phyloP scores from a whole-genome alignment of 2,797 vertebrate species.

The Poeciliopsis presidionis region DNA sequence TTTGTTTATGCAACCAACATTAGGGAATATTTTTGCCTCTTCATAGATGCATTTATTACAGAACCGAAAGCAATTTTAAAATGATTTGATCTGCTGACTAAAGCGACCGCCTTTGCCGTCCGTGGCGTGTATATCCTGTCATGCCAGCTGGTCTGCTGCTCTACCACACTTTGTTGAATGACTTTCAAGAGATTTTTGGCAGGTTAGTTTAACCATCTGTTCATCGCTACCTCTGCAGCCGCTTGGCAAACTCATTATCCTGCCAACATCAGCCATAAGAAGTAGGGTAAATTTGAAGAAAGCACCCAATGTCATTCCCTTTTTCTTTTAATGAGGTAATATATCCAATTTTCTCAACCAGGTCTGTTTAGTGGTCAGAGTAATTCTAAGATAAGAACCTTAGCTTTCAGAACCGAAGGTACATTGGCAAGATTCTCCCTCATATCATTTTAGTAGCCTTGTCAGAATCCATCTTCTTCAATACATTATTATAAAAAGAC shows the following conservation, averaged over 20 bases:
- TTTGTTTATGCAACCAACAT: not conserved
- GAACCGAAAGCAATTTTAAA: not conserved
- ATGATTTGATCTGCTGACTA: not conserved
- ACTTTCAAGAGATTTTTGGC: conserved; percentile 6
- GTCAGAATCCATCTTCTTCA: not conserved
- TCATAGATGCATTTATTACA: not conserved
- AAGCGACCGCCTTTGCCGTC: not conserved
- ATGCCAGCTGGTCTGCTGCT: conserved; percentile 6
- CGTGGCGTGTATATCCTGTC: not conserved
- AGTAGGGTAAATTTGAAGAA: not conserved
- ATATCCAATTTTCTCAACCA: not conserved
- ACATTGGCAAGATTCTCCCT: not conserved
- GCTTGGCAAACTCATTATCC: conserved; percentile 8
- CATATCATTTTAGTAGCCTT: not conserved
- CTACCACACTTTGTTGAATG: not conserved
- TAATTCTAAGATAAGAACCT: not conserved
- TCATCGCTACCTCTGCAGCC: not conserved
- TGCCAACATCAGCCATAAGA: not conserved
- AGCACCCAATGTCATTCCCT: not conserved
- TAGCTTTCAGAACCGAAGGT: not conserved
- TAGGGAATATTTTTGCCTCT: not conserved
- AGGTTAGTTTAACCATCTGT: conserved; percentile 9
- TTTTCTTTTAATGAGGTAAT: not conserved
- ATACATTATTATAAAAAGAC: not conserved
- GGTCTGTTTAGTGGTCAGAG: not conserved